Percentiles rank a stretch among this genome's conserved stretches.
Conservation (phyloP, 2,797 vertebrate species). For the Falco peregrinus region DNA sequence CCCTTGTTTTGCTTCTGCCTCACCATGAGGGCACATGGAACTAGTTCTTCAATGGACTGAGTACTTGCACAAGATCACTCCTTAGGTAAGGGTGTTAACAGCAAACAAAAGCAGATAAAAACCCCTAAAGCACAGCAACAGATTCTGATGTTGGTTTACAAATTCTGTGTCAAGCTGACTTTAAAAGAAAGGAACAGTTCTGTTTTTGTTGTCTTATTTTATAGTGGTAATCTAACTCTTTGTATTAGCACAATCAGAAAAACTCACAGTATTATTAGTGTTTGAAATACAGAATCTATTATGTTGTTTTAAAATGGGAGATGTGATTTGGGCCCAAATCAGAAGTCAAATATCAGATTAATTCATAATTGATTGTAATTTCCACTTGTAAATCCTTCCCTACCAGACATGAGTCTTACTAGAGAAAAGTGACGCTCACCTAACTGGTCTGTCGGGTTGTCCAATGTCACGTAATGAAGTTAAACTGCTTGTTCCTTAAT, state of each 20-base stretch:
- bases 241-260: background rate
- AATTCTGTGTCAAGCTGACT: background rate
- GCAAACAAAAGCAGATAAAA: background rate
- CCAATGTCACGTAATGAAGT: background rate
- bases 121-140: background rate
- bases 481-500: background rate
- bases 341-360: background rate
- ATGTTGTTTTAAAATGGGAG: background rate
- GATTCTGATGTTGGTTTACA: background rate
- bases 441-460: background rate
- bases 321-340: background rate
- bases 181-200: background rate
- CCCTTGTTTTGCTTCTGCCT: background rate
- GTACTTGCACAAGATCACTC: background rate
- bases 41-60: background rate
- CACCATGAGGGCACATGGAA: rapidly evolving
- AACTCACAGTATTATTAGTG: background rate
- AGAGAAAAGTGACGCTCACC: background rate
- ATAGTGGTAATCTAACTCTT: background rate
- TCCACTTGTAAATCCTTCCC: background rate
- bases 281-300: background rate
- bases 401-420: background rate
- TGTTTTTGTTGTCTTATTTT: background rate
- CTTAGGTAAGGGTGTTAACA: background rate
- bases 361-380: background rate